A percentile compares a stretch with the other conserved stretches of the same genome.
Evolutionary conservation across 2,888 invertebrate genomes (phyloP).

Genomic region (Euplagia quadripunctaria): DNA sequence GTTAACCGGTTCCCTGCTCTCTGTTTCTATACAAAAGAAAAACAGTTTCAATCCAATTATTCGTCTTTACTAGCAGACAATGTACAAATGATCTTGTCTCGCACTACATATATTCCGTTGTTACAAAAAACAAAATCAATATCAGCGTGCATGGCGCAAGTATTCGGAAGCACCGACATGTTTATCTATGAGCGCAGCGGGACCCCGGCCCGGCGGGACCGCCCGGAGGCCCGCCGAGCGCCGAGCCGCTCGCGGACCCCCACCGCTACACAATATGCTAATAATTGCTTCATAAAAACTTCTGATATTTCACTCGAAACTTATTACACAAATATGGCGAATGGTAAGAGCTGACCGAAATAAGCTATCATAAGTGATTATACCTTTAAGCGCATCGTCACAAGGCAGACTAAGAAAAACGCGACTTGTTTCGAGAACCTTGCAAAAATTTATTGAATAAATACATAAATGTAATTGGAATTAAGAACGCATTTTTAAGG

Average conservation of each 20-base stretch:
- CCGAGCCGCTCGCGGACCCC: slow-evolving; percentile 52
- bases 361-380: slow-evolving; percentile 36
- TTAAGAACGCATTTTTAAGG: not conserved
- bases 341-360: slow-evolving; percentile 35
- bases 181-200: slow-evolving; percentile 69
- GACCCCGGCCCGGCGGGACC: slow-evolving; percentile 47
- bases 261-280: slow-evolving; percentile 67
- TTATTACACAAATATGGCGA: slow-evolving; percentile 51
- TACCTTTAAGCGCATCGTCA: slow-evolving; percentile 15
- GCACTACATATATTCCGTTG: slow-evolving; percentile 37
- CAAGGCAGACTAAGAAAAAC: slow-evolving; percentile 5
- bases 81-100: slow-evolving; percentile 44
- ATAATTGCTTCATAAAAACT: slow-evolving; percentile 64
- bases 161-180: slow-evolving; percentile 62
- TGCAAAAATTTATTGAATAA: slow-evolving; percentile 5
- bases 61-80: slow-evolving; percentile 15
- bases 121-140: slow-evolving; percentile 55
- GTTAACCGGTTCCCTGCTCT: too few relatives aligned
- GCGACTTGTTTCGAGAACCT: not conserved
- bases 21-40: not conserved
- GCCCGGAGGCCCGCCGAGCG: slow-evolving; percentile 31
- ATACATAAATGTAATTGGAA: slow-evolving; percentile 2
- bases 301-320: slow-evolving; percentile 58
- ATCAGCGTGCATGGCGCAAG: slow-evolving; percentile 47
- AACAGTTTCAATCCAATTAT: slow-evolving; percentile 17